phyloP scores from a whole-genome alignment of 2,113 vertebrate genomes.

The Paracanthobrama guichenoti region DNA sequence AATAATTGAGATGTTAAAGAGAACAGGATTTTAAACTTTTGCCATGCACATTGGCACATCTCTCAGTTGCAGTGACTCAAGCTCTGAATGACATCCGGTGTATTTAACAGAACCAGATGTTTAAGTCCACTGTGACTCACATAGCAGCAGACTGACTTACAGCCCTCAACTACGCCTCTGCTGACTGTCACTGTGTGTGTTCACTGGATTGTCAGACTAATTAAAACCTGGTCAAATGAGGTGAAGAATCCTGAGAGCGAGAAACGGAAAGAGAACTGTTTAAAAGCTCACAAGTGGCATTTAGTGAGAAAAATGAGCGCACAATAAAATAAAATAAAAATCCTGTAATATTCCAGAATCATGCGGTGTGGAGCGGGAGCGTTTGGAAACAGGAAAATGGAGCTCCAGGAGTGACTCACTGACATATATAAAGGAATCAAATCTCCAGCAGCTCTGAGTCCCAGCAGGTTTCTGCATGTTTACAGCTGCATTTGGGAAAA shows the following conservation, averaged over 20 bases:
- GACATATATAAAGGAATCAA: conserved; percentile 59
- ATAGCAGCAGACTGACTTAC: conserved; percentile 17
- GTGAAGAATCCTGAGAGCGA: background rate
- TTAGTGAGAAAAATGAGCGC: background rate
- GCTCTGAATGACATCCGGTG: conserved; percentile 39
- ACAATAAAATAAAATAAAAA: no score
- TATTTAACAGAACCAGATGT: conserved; percentile 53
- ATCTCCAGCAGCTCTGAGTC: conserved; percentile 39
- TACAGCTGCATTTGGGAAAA: background rate
- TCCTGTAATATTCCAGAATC: background rate
- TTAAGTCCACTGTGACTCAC: conserved; percentile 46
- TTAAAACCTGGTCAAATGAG: background rate
- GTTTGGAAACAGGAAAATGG: background rate
- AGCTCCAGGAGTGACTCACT: conserved; percentile 42
- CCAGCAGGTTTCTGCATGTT: conserved; percentile 21
- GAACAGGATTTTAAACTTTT: background rate
- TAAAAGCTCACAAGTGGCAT: background rate
- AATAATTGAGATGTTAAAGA: background rate
- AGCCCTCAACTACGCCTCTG: conserved; percentile 7
- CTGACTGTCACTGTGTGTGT: background rate
- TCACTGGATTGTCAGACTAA: background rate
- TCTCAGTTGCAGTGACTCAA: background rate
- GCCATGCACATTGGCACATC: background rate
- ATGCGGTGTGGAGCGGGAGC: background rate
- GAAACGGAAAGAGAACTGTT: conserved; percentile 2